phyloP scores from a whole-genome alignment of 2,797 vertebrate species.

The Melanotaenia boesemani region DNA sequence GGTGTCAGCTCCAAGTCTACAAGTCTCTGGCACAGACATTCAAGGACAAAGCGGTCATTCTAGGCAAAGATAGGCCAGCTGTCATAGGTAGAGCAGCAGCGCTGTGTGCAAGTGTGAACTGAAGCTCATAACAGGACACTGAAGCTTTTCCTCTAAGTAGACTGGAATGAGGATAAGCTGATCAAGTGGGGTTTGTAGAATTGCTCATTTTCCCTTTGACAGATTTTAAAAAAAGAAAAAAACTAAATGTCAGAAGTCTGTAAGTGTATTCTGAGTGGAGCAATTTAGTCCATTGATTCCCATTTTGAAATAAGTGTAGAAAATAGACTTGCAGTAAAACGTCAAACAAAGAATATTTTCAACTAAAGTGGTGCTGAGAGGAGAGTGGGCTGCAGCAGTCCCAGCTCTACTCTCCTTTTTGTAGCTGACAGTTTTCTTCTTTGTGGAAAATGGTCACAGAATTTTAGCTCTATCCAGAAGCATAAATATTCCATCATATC shows the following conservation, averaged over 20 bases:
- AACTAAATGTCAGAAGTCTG: slow-evolving; percentile 29
- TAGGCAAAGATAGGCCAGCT: slow-evolving; percentile 42
- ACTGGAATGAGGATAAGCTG: slow-evolving; percentile 14
- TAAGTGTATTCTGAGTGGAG: slow-evolving; percentile 7
- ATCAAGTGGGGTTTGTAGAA: slow-evolving; percentile 20
- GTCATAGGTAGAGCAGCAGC: slow-evolving; percentile 51
- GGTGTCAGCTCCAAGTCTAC: slow-evolving; percentile 60
- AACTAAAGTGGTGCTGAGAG: slow-evolving; percentile 27
- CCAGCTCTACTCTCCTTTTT: slow-evolving; percentile 44
- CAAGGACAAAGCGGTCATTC: slow-evolving; percentile 68
- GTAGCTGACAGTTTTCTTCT: slow-evolving; percentile 44
- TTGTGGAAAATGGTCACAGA: slow-evolving; percentile 19
- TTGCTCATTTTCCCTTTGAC: slow-evolving; percentile 10
- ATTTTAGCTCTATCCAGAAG: slow-evolving; percentile 22
- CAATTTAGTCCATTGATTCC: slow-evolving; percentile 25
- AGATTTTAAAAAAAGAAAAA: slow-evolving; percentile 17
- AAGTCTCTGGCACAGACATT: slow-evolving; percentile 58
- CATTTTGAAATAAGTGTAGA: slow-evolving; percentile 24
- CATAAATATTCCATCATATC: slow-evolving; percentile 14
- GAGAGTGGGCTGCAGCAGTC: slow-evolving; percentile 9
- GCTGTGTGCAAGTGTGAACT: slow-evolving; percentile 35
- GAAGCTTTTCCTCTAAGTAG: slow-evolving; percentile 11
- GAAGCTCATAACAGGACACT: slow-evolving; percentile 19
- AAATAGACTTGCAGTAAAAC: slow-evolving; percentile 26
- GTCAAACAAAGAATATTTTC: slow-evolving; percentile 34